A percentile compares a stretch with the other conserved stretches of the same genome.
phyloP scores from a whole-genome alignment of 2,113 vertebrate species.

The Opisthocomus hoazin region DNA sequence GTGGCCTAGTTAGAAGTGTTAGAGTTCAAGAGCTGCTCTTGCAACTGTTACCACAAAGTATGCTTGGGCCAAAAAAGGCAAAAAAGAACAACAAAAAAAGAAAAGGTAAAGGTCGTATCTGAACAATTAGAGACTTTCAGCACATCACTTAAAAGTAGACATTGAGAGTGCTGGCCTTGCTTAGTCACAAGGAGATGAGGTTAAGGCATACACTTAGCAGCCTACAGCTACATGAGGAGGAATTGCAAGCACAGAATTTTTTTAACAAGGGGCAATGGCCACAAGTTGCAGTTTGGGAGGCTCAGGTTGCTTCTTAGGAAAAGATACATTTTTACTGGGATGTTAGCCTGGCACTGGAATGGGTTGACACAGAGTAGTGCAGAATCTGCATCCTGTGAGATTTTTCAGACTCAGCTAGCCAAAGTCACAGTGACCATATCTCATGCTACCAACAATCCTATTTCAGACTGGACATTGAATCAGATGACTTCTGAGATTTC shows the following conservation, averaged over 20 bases:
- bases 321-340: neutral
- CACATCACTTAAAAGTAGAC: neutral
- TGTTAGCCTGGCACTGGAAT: accelerated
- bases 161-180: neutral
- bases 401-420: neutral
- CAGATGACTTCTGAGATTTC: neutral
- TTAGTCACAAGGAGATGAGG: neutral
- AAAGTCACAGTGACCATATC: neutral
- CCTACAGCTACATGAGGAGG: neutral
- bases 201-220: neutral
- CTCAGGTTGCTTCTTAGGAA: neutral
- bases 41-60: neutral
- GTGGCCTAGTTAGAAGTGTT: neutral
- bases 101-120: neutral
- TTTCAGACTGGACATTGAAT: neutral
- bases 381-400: neutral
- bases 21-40: neutral
- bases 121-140: neutral
- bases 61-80: neutral
- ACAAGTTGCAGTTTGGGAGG: neutral
- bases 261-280: neutral
- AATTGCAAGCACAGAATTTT: neutral
- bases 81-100: neutral
- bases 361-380: neutral
- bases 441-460: neutral